Conservation (phyloP, 1,140 invertebrate species). For the Orchestia grillus region DNA sequence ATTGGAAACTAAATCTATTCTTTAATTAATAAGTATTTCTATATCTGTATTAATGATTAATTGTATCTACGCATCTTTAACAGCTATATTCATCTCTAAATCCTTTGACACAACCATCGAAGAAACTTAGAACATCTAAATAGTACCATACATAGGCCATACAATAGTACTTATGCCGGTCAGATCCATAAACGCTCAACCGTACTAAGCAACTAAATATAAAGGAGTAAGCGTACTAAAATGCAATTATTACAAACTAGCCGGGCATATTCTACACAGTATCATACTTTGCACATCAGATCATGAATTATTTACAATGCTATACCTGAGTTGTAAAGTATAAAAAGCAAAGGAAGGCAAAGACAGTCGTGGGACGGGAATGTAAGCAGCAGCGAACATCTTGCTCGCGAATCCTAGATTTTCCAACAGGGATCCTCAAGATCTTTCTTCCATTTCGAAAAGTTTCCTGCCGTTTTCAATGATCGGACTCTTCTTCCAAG, state of each 20-base stretch:
- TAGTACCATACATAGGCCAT: neutral
- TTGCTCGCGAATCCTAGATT: too few relatives aligned
- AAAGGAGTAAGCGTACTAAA: neutral
- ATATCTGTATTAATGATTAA: neutral
- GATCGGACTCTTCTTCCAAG: too few relatives aligned
- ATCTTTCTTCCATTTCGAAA: too few relatives aligned
- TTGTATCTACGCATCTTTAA: neutral
- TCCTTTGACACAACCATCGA: neutral
- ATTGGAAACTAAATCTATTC: neutral
- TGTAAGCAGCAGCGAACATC: neutral
- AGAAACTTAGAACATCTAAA: neutral
- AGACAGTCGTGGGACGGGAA: neutral
- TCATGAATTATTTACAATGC: neutral
- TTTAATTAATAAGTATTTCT: neutral
- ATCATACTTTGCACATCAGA: neutral
- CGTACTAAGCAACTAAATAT: neutral
- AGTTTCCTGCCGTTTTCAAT: too few relatives aligned
- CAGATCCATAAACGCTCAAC: neutral
- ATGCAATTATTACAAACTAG: neutral
- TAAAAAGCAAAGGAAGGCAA: neutral
- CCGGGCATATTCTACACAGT: neutral
- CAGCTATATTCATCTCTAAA: neutral
- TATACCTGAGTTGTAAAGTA: neutral
- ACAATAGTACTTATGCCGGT: neutral
- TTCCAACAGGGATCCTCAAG: too few relatives aligned